These are phyloP conservation scores for Serinus canaria DNA, from an alignment of 2,113 vertebrate species.

Conservation along the genomic window DNA sequence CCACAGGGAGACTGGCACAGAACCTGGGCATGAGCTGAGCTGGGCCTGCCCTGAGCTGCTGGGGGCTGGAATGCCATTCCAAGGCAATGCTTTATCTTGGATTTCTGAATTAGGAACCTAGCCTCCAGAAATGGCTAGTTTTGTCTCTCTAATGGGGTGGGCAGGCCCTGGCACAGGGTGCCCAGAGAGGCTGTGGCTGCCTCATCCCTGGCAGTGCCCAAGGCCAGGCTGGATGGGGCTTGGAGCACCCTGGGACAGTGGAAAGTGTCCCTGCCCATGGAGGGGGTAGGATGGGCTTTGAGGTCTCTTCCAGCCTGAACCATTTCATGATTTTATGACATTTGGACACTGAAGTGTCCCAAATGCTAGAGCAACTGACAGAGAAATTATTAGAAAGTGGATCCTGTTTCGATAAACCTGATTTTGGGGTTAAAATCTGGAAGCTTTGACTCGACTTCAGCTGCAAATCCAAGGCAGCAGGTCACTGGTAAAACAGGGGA, in stretches of 20 bases:
- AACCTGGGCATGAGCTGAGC: background rate
- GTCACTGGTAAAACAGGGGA: background rate
- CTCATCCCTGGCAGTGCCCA: background rate
- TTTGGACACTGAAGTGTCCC: background rate
- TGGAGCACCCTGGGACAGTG: background rate
- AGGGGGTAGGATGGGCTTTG: background rate
- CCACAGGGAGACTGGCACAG: background rate
- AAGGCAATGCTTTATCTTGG: background rate
- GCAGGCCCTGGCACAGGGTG: accelerated
- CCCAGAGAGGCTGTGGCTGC: background rate
- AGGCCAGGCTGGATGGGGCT: accelerated
- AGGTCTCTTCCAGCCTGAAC: background rate
- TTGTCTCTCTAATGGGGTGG: background rate
- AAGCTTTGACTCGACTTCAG: background rate
- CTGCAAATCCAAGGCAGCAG: background rate
- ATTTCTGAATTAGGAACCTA: background rate
- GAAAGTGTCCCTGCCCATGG: background rate
- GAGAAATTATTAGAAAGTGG: background rate
- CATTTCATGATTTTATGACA: background rate
- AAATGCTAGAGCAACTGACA: background rate
- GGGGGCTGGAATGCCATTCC: background rate
- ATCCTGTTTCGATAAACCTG: background rate
- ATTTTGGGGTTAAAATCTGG: background rate
- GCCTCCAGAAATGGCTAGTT: background rate
- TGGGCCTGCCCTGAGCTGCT: background rate